Evolutionary conservation across 2,888 invertebrate genomes (phyloP), one percentile per base, ranked within the genome.

Genomic region (Leucophenga maculata): DNA sequence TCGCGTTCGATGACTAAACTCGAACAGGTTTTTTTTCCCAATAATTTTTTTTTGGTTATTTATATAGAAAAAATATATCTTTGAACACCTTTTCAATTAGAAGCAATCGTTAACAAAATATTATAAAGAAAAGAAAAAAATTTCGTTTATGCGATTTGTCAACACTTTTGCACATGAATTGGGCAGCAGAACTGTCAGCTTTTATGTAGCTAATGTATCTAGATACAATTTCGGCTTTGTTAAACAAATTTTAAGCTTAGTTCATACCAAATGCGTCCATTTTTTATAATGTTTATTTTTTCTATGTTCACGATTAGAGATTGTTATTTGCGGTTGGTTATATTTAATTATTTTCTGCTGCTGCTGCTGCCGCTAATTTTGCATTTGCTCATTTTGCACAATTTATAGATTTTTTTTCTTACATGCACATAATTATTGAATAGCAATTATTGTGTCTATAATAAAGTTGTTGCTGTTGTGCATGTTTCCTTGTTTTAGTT

Each of bases 21-120:
- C 16, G n/a, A 59, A 59, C 59, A 59, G 59, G 59, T 59, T 59
- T 59, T 59, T 55, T 55, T 22, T 8, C 32, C 26, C 3, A 4
- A 4, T 46, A 14, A 14, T 46, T 46, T 46, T 46, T 1, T 46
- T 46, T 46, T 46, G 2, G 2, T 46, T 46, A 4, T 14, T 46
- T 14, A 3, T 46, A 46, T 4, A 46, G 2, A 14, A 3, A 46
- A 46, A 4, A 13, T 13, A 50, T 50, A 50, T 50, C n/a, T 50
- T 50, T 16, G 18, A 18, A 8, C 50, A 16, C 14, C n/a, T 50
- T 50, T 50, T 50, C 50, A 39, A 39, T 39, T 39, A 39, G 39
- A 39, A 39, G 39, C 39, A 39, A 8, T 1, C 39, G 11, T 39
- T 39, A 39, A 39, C 11, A 39, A 39, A 39, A 39, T 39, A 6